Evolutionary conservation across 1,140 invertebrate genomes (phyloP), one percentile per base, ranked within the genome.

Genomic region (Sogatella furcifera): DNA sequence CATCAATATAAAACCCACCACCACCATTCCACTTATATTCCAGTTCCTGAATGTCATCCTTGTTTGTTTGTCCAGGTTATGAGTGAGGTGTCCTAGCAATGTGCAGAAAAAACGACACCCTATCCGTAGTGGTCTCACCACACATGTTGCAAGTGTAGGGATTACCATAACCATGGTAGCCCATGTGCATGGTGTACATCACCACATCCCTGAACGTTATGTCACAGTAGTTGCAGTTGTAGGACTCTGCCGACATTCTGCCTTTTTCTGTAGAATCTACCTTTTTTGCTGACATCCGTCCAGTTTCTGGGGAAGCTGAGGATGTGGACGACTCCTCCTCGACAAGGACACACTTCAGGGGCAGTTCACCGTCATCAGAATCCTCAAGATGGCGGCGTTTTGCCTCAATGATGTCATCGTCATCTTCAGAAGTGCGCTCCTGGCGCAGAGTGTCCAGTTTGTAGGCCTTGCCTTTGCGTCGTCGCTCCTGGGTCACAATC

Each of bases 111-210:
- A 98, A 97, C 0, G 86, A 81, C 0, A 97, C 80, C 66, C 87
- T 86, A 69, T 97, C 89, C 1, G 80, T 71, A 62, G 86, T 89
- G 60, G 84, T 73, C 59, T 90, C 81, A 1, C 95, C 95, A 72
- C 95, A 98, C 77, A 91, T 89, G 76, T 95, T 95, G 74, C 96
- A 98, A 62, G 87, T 89, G 73, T 91, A 97, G 0, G 95, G 95
- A 72, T 96, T 83, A 58, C 86, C 79, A 75, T 83, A 89, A 3
- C 87, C 88, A 73, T 99, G 96, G 74, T 92, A 97, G 57, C 91
- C 90, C 90, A 96, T 96, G 74, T 99, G 96, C 69, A 97, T 89
- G 0, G 86, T 88, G 75, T 94, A 95, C 82, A 98, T 89, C 9
- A 92, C 83, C 28, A 84, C 81, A 69, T 97, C 90, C n/a, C 83